phyloP scores from a whole-genome alignment of 2,113 vertebrate species.

The Dryoscopus gambensis region DNA sequence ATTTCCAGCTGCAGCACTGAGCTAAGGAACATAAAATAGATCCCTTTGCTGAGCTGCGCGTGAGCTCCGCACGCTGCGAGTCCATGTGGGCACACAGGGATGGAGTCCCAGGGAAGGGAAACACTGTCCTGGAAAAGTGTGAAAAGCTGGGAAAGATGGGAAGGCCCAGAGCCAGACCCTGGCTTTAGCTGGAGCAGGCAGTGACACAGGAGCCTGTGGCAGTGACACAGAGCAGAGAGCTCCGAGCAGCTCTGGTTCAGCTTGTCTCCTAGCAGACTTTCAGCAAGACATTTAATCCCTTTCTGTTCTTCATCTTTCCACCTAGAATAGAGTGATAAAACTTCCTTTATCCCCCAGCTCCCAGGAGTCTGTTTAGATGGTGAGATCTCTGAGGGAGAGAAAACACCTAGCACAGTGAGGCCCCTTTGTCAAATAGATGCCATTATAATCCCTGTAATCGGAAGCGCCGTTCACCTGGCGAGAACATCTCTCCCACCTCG shows the following conservation, averaged over 20 bases:
- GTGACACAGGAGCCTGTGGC: not conserved
- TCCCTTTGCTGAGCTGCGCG: fast-evolving
- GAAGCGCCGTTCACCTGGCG: not conserved
- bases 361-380: not conserved
- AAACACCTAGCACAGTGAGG: slow-evolving; percentile 11
- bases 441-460: not conserved
- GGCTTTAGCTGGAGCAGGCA: not conserved
- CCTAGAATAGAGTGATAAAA: not conserved
- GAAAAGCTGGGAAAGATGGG: not conserved
- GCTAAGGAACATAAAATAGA: not conserved
- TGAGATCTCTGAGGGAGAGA: not conserved
- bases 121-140: not conserved
- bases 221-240: not conserved
- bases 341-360: not conserved
- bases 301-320: not conserved
- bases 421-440: not conserved
- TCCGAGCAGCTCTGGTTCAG: not conserved
- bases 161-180: not conserved
- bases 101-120: not conserved
- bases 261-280: not conserved
- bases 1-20: slow-evolving; percentile 7
- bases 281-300: not conserved
- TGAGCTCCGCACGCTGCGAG: fast-evolving
- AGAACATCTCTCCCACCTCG: not conserved
- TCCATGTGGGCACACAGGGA: not conserved